Percentiles rank a stretch among this genome's conserved stretches.
Conservation (phyloP, 2,113 vertebrate genomes). For the Hipposideros armiger region DNA sequence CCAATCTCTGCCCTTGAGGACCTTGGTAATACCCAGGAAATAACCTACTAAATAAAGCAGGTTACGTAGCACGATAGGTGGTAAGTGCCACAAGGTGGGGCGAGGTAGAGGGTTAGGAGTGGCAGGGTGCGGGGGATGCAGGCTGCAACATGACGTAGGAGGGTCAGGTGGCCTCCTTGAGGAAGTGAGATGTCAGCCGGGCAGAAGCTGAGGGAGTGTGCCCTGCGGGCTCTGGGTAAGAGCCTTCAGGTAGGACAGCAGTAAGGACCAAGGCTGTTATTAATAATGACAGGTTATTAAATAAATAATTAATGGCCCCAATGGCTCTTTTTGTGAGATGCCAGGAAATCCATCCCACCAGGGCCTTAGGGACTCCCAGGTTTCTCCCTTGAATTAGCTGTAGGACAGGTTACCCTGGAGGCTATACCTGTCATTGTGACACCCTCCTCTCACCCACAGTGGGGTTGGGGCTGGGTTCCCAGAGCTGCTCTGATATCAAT, state of each 20-base stretch:
- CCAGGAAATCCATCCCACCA: fast-evolving
- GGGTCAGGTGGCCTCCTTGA: neutral
- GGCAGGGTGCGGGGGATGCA: neutral
- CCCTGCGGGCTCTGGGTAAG: neutral
- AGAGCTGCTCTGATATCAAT: neutral
- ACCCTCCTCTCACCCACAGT: too few species aligned
- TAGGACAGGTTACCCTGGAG: neutral
- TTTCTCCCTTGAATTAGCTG: neutral
- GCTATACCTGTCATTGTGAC: neutral
- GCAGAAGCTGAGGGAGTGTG: neutral
- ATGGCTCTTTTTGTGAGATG: neutral
- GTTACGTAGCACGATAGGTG: too few species aligned
- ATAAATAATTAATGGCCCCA: neutral
- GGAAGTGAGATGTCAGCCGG: neutral
- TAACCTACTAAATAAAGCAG: neutral
- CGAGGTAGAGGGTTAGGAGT: neutral
- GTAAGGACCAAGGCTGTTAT: neutral
- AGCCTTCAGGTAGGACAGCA: neutral
- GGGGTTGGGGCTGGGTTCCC: neutral
- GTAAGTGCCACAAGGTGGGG: neutral
- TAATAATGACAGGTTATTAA: neutral
- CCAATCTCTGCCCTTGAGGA: neutral
- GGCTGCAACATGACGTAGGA: neutral
- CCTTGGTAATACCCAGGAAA: neutral
- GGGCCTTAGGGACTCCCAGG: neutral